A percentile compares a stretch with the other conserved stretches of the same genome.
These are phyloP conservation scores for Scaptomyza polygonia DNA, from an alignment of 2,888 invertebrate genomes.

Conservation along the genomic window DNA sequence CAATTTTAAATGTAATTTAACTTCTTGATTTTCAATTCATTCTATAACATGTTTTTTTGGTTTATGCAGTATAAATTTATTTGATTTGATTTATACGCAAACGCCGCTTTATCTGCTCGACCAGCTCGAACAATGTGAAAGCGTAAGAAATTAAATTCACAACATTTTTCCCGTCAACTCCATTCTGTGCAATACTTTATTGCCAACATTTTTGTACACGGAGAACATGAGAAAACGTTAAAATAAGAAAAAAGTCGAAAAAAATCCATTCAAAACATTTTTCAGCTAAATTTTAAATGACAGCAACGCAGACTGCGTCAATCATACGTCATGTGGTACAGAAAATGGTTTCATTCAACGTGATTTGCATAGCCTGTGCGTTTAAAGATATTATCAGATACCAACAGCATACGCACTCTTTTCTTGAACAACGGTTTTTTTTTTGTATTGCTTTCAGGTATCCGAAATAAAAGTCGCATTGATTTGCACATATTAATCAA, in stretches of 20 bases:
- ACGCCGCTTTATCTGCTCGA: neutral
- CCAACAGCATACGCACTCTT: slow-evolving; percentile 4
- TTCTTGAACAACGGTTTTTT: too few relatives aligned
- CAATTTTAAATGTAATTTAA: neutral
- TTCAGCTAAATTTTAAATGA: slow-evolving; percentile 35
- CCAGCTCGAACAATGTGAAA: neutral
- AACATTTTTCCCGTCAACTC: neutral
- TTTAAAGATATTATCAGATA: neutral
- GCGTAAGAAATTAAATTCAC: slow-evolving; percentile 19
- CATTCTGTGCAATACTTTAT: slow-evolving; percentile 29
- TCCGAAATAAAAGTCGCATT: slow-evolving; percentile 24
- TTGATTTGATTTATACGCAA: neutral
- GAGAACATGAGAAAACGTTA: slow-evolving; percentile 31
- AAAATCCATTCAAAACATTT: slow-evolving; percentile 12
- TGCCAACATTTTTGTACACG: slow-evolving; percentile 45
- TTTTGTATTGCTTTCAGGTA: slow-evolving; percentile 11
- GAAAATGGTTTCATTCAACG: slow-evolving; percentile 26
- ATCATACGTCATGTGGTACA: slow-evolving; percentile 42
- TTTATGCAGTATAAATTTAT: neutral
- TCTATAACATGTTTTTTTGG: neutral
- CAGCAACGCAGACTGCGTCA: slow-evolving; percentile 9
- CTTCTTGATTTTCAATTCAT: neutral
- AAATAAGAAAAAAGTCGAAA: slow-evolving; percentile 10
- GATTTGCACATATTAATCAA: slow-evolving; percentile 67
- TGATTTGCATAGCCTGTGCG: slow-evolving; percentile 4